Evolutionary conservation across 2,888 invertebrate genomes (phyloP), one percentile per base, ranked within the genome.

Genomic region (Matsumyia berberina): DNA sequence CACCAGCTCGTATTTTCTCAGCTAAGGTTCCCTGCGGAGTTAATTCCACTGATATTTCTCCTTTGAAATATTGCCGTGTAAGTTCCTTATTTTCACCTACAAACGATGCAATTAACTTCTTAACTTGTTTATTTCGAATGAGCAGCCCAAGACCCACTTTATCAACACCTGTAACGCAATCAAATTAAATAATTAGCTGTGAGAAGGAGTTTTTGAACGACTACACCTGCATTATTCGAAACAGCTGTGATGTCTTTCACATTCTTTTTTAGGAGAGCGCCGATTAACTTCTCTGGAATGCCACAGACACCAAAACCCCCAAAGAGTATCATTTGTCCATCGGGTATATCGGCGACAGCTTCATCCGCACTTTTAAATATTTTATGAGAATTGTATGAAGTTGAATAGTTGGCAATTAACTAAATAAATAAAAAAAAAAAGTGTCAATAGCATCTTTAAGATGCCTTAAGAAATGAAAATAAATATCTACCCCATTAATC

Each of bases 31-130:
- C 99, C 95, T 99, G 99, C 6, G 99, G 99, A 11, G 96, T 96
- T 11, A 96, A 90, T 90, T 96, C 96, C 2, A 99, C 95, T 92
- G 99, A 98, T 85, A 99, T 92, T 91, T 99, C 97, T 5, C 99
- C 99, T 83, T 92, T 93, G 72, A 99, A 93, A 92, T 97, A 99
- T 90, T 99, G 99, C 86, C 96, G 94, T 90, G 98, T 99, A 92
- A 99, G 97, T 92, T 99, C 99, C 6, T 95, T 96, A 94, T 99
- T 99, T 93, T 99, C 99, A 8, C 99, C 99, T 35, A 99, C 99
- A 93, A 99, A 99, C 0, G 99, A 99, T 0, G 98, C 94, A 87
- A 99, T 97, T 95, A 99, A 97, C 87, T 98, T 94, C 90, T 96
- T 96, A 55, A 99, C 94, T 93, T 97, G 97, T 88, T 94, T 96